A percentile compares a stretch with the other conserved stretches of the same genome.
Conservation (phyloP, 2,797 vertebrate genomes). For the Geotrypetes seraphini region DNA sequence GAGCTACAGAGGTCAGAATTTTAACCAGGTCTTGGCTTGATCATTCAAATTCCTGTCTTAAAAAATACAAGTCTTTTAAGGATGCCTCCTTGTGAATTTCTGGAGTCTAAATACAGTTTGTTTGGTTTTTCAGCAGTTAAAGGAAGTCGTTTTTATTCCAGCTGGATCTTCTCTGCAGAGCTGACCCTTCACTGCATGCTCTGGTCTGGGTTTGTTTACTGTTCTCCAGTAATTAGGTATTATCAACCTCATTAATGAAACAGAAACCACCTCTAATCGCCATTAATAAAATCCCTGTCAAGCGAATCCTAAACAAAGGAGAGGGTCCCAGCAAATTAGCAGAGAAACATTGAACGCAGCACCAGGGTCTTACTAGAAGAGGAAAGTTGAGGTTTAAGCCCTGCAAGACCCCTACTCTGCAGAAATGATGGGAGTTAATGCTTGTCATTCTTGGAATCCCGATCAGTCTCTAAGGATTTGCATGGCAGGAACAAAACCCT, state of each 20-base stretch:
- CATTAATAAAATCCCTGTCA: conserved; percentile 61
- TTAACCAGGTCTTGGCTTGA: too few relatives aligned
- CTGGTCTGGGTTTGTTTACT: conserved; percentile 54
- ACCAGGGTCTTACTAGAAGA: too few relatives aligned
- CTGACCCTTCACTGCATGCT: conserved; percentile 50
- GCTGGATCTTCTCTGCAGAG: conserved; percentile 56
- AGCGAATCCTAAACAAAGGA: conserved; percentile 56
- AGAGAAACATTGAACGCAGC: not conserved
- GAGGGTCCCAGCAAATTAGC: conserved; percentile 39
- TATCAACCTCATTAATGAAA: conserved; percentile 67
- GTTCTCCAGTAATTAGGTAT: conserved; percentile 58
- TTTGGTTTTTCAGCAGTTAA: conserved; percentile 29
- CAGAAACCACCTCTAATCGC: conserved; percentile 57
- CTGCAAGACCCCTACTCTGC: too few relatives aligned
- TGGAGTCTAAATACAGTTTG: not conserved
- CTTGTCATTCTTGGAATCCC: too few relatives aligned
- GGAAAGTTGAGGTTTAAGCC: too few relatives aligned
- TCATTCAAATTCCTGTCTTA: too few relatives aligned
- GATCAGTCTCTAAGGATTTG: too few relatives aligned
- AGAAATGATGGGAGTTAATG: too few relatives aligned
- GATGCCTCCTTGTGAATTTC: too few relatives aligned
- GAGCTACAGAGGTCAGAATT: too few relatives aligned
- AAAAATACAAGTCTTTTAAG: too few relatives aligned
- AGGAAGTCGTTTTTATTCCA: conserved; percentile 43
- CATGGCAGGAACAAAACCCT: too few relatives aligned